Evolutionary conservation across 1,140 invertebrate genomes (phyloP).

Genomic region (Philotrypesis tridentata): DNA sequence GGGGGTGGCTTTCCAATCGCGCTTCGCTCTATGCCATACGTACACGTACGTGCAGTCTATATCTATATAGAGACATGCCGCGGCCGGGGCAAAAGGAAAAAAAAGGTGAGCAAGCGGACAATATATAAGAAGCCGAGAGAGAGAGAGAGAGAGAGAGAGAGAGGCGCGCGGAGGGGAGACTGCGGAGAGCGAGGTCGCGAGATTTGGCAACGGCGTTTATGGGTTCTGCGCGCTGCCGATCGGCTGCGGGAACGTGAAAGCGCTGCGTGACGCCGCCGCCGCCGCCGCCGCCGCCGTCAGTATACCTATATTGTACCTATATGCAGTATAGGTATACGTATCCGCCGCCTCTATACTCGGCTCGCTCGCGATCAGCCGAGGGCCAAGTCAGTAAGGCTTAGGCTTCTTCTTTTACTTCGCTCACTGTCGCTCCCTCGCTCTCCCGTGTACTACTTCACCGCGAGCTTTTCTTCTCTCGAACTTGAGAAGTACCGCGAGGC

Average conservation of each 20-base stretch:
- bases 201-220: conserved; percentile 72
- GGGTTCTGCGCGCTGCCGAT: conserved; percentile 61
- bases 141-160: conserved; percentile 8
- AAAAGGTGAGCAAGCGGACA: conserved; percentile 58
- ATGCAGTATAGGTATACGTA: too few relatives aligned
- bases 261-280: conserved; percentile 39
- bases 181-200: conserved; percentile 43
- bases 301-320: too few relatives aligned
- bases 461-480: conserved; percentile 1
- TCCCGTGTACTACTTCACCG: neutral
- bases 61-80: conserved; percentile 67
- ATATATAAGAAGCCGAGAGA: conserved; percentile 46
- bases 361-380: conserved; percentile 60
- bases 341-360: conserved; percentile 54
- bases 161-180: conserved; percentile 2
- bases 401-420: neutral
- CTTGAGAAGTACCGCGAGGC: too few relatives aligned
- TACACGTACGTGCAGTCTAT: conserved; percentile 56
- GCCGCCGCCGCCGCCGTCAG: too few relatives aligned
- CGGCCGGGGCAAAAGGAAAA: conserved; percentile 66
- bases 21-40: conserved; percentile 53
- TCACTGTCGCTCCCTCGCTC: neutral
- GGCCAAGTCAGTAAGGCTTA: conserved; percentile 61
- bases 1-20: conserved; percentile 62
- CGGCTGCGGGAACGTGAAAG: conserved; percentile 50